Evolutionary conservation across 2,888 invertebrate genomes (phyloP).

Genomic region (Lucinisca nassula): DNA sequence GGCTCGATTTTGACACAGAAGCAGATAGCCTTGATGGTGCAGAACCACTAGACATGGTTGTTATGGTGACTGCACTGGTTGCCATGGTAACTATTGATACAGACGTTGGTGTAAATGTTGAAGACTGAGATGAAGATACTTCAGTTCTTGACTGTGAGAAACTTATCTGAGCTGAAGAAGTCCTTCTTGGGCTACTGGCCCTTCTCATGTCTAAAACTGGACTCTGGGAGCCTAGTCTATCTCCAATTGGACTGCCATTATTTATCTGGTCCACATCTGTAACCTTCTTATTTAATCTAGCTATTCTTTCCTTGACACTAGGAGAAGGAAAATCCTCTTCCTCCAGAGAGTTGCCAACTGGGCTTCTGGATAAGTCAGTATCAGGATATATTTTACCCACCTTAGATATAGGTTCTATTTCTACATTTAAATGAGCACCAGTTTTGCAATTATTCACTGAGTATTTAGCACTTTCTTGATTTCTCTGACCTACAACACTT

Average conservation of each 20-base stretch:
- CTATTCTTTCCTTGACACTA: constrained; percentile 77
- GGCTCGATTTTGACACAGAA: not conserved
- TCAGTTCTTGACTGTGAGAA: not conserved
- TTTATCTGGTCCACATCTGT: constrained; percentile 13
- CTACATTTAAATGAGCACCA: constrained; percentile 12
- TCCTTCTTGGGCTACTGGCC: constrained; percentile 55
- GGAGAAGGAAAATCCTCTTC: constrained; percentile 58
- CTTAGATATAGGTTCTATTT: not conserved
- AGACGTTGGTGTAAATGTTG: not conserved
- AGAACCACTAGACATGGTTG: not conserved
- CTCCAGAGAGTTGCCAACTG: constrained; percentile 24
- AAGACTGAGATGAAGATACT: not conserved
- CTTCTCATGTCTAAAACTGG: constrained; percentile 26
- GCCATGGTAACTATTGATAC: not conserved
- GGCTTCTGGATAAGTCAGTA: constrained; percentile 1
- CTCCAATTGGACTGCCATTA: constrained; percentile 35
- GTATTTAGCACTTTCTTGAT: not conserved
- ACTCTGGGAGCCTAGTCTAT: constrained; percentile 40
- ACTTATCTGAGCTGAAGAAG: constrained; percentile 49
- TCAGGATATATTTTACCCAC: not conserved
- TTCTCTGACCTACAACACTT: constrained; percentile 1
- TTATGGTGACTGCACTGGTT: not conserved
- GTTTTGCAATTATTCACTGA: constrained; percentile 21
- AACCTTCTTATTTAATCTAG: constrained; percentile 69
- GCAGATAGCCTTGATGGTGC: constrained; percentile 9